Conservation (phyloP, 2,888 invertebrate species). For the Aradus depressus region DNA sequence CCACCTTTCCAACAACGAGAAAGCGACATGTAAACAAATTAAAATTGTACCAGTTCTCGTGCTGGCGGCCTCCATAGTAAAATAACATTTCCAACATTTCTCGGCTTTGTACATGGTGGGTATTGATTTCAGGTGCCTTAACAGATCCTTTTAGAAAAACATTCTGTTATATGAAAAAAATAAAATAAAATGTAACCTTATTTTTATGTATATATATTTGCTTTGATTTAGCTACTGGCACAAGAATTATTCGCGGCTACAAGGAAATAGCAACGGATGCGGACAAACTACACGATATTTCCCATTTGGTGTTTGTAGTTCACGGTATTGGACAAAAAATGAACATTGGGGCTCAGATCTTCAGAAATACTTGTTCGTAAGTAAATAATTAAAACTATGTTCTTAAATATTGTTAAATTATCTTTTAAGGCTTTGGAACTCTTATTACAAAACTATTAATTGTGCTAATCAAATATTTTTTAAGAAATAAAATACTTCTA, state of each 20-base stretch:
- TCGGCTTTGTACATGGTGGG: no score
- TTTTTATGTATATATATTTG: constrained; percentile 4
- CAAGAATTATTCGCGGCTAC: constrained; percentile 47
- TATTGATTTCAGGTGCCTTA: no score
- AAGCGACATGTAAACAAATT: no score
- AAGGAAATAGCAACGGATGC: constrained; percentile 43
- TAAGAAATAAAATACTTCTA: neutral
- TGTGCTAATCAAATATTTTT: neutral
- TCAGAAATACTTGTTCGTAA: constrained; percentile 46
- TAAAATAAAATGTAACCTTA: no score
- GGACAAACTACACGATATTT: constrained; percentile 51
- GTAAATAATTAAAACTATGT: constrained; percentile 29
- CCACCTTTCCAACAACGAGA: no score
- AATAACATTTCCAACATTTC: no score
- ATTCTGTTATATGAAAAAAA: no score
- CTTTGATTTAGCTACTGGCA: constrained; percentile 41
- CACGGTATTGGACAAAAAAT: constrained; percentile 62
- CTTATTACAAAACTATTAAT: neutral
- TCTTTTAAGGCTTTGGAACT: neutral
- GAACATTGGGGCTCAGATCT: constrained; percentile 51
- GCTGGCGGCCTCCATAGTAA: no score
- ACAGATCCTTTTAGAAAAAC: no score
- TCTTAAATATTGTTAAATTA: neutral
- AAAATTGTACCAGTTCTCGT: no score
- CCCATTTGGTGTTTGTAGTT: constrained; percentile 57